phyloP scores from a whole-genome alignment of 1,140 invertebrate genomes.

The Neelides sp. region DNA sequence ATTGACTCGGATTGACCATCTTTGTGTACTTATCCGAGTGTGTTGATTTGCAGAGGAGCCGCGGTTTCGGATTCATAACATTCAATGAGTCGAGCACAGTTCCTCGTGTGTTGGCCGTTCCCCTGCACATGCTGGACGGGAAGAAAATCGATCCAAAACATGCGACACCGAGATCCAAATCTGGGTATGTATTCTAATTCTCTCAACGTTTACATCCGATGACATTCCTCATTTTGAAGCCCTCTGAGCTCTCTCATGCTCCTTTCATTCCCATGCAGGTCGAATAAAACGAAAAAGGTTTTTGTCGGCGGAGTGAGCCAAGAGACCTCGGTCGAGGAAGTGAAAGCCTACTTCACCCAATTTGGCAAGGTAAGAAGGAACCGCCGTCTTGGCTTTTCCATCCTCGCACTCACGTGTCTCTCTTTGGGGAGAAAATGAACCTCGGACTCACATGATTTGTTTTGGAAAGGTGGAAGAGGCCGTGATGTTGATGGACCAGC shows the following conservation, averaged over 20 bases:
- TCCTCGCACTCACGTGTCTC: not conserved
- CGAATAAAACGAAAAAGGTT: conserved; percentile 77
- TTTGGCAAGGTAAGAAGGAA: conserved; percentile 59
- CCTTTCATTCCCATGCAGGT: conserved; percentile 40
- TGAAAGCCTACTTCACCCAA: conserved; percentile 79
- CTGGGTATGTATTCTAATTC: conserved; percentile 17
- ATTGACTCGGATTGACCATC: no score
- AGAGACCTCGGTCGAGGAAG: conserved; percentile 78
- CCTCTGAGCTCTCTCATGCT: not conserved
- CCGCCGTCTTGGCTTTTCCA: not conserved
- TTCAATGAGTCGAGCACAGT: conserved; percentile 77
- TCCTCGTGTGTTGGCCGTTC: conserved; percentile 74
- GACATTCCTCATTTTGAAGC: not conserved
- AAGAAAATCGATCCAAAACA: conserved; percentile 91
- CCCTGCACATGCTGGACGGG: conserved; percentile 81
- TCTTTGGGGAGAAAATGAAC: no score
- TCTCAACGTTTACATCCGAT: conserved; percentile 7
- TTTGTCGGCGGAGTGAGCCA: conserved; percentile 84
- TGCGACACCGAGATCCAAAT: conserved; percentile 62
- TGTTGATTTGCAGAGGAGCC: conserved; percentile 60
- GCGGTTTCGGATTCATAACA: conserved; percentile 86
- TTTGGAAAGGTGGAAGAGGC: conserved; percentile 61
- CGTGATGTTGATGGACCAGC: conserved; percentile 88
- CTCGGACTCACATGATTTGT: not conserved
- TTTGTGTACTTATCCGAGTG: conserved; percentile 1